Conservation (phyloP, 1,140 invertebrate genomes). For the Aricia agestis region DNA sequence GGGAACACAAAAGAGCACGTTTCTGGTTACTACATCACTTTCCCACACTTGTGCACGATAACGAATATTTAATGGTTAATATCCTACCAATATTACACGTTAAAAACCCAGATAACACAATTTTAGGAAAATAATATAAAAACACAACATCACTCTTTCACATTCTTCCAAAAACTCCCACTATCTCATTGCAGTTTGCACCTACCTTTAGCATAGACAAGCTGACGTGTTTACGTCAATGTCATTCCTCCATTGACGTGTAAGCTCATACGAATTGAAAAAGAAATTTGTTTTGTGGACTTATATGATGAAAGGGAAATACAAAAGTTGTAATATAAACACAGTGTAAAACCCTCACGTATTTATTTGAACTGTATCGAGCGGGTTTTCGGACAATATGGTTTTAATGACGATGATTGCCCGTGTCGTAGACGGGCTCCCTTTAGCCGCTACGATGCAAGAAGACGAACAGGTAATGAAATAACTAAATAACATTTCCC, state of each 20-base stretch:
- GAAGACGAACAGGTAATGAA: slow-evolving; percentile 95
- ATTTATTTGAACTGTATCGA: slow-evolving; percentile 17
- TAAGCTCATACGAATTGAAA: slow-evolving; percentile 28
- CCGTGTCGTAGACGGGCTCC: slow-evolving; percentile 94
- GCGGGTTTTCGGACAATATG: slow-evolving; percentile 79
- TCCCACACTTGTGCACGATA: too few relatives aligned
- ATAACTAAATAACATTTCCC: slow-evolving; percentile 4
- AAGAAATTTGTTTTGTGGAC: background rate
- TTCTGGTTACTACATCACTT: too few relatives aligned
- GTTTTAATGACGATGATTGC: slow-evolving; percentile 98
- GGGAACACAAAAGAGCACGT: too few relatives aligned
- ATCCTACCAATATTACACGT: too few relatives aligned
- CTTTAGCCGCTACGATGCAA: slow-evolving; percentile 97
- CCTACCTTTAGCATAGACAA: slow-evolving; percentile 34
- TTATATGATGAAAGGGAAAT: slow-evolving; percentile 49
- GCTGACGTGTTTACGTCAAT: slow-evolving; percentile 57
- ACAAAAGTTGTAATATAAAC: slow-evolving; percentile 33
- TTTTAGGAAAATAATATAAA: too few relatives aligned
- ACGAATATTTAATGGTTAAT: too few relatives aligned
- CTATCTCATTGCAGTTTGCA: too few relatives aligned
- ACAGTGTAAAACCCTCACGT: slow-evolving; percentile 26
- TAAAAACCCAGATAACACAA: too few relatives aligned
- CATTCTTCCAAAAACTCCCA: too few relatives aligned
- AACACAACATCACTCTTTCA: too few relatives aligned
- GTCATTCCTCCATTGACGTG: slow-evolving; percentile 56